Evolutionary conservation across 1,140 invertebrate genomes (phyloP), one percentile per base, ranked within the genome.

Genomic region (Cryptotermes secundus): DNA sequence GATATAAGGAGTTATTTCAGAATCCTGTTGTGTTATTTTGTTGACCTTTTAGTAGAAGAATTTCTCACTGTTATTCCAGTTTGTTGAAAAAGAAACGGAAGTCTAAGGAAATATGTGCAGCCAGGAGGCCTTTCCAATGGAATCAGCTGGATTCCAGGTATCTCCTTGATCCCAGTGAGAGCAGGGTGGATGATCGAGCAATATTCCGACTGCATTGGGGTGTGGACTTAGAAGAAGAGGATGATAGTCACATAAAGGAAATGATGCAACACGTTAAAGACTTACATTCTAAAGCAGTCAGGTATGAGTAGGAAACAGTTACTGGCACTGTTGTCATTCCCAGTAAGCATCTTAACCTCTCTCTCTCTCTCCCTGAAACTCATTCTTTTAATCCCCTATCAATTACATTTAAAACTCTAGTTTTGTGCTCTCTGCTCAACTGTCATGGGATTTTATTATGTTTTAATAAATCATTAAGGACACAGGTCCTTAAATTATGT

Each of bases 161-260:
- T 34, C 65, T 85, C 26, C 22, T 85, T 38, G 45, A 81, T 38
- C 85, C 85, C 14, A 59, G 83, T 65, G 79, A 24, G 9, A 80
- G 49, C 42, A 79, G 26, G 14, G 49, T 65, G 34, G 82, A 85
- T 80, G 81, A 79, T 1, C 31, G 80, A n/a, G 79, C 85, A n/a
- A 42, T 83, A 59, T 85, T 84, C 35, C 42, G 45, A 26, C 85
- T 85, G 24, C 85, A 85, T 49, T 85, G 85, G 85, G 85, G 83
- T 34, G 85, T 85, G 16, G 45, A 82, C 24, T 34, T 85, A 14
- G 24, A 83, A 53, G 65, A 83, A 72, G 81, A 83, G 38, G 49
- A 79, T 34, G 49, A 59, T 10, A 35, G 35, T 16, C 49, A 85
- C n/a, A 2, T 72, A 16, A 34, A 83, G 24, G 83, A 81, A 26